phyloP scores from a whole-genome alignment of 2,113 vertebrate genomes.

The Egretta garzetta region DNA sequence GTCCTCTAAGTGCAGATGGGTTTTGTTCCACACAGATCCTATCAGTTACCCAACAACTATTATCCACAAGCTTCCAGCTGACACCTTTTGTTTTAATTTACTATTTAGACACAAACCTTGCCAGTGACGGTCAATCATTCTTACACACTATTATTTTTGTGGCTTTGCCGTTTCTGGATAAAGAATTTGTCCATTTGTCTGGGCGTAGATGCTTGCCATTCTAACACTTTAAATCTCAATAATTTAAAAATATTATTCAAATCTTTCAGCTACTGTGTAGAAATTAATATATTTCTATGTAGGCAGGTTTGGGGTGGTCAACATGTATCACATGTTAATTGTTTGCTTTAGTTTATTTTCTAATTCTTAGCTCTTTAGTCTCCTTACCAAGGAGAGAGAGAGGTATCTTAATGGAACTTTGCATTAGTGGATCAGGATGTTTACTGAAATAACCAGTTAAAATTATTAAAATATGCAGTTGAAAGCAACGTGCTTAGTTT shows the following conservation, averaged over 20 bases:
- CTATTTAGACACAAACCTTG: not conserved
- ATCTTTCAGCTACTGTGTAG: not conserved
- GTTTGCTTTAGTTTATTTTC: not conserved
- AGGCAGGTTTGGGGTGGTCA: not conserved
- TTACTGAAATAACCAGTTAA: constrained; percentile 55
- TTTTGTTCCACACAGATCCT: constrained; percentile 21
- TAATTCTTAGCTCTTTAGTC: not conserved
- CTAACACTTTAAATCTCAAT: not conserved
- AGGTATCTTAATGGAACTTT: not conserved
- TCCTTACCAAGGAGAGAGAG: not conserved
- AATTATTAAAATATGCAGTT: constrained; percentile 69
- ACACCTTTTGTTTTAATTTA: constrained; percentile 21
- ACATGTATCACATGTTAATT: not conserved
- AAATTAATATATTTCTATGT: not conserved
- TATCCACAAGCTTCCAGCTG: not conserved
- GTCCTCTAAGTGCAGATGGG: not conserved
- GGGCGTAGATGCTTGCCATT: not conserved
- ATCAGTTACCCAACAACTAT: not conserved
- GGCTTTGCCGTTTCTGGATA: not conserved
- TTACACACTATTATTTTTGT: not conserved
- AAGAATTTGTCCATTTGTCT: not conserved
- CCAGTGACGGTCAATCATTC: not conserved
- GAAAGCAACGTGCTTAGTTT: constrained; percentile 50
- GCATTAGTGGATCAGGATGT: constrained; percentile 8
- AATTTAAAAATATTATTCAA: not conserved